Base-by-base conservation (phyloP, 2,888 invertebrate species). In the Agrotis exclamationis region DNA sequence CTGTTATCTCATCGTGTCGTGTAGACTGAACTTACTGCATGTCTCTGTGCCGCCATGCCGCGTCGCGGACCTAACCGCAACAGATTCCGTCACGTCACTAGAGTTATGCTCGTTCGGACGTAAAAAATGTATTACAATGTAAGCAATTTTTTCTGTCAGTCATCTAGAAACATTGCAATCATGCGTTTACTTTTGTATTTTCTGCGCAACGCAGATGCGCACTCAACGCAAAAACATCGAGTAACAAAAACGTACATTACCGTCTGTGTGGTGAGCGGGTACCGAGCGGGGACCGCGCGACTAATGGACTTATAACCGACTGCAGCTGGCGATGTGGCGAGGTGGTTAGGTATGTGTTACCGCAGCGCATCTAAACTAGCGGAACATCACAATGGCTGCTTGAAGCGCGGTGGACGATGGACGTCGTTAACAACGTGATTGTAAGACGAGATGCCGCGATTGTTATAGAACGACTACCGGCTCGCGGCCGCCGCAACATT, bases 81-180 rank as follows among this genome's bases (percentile, higher is more conserved):
- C 69, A 73, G 73, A 83, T 83, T 80, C 83, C 85, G 51, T 71
- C 85, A 83, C 83, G 84, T 76, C 74, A 77, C 76, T 53, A 57
- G 67, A 71, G 62, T 60, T 74, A 74, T 83, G 74, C 62, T 75
- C 56, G 72, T 76, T 70, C 59, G 62, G 39, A 77, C 72, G 53
- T 67, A 80, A 85, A 82, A 82, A 83, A 83, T 62, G 60, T 68
- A 71, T 68, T 71, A 83, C 81, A 80, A 73, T 75, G 70, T 80
- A 71, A 83, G 68, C 63, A 67, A 64, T 77, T 80, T 83, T 77
- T 70, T 65, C 70, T 14, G 59, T 56, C 74, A 64, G 58, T 59
- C 74, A 70, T 74, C 70, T 80, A 73, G 78, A 67, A 80, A 80
- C 72, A 80, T 80, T 75, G 72, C 81, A 75, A 73, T 77, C 59